Base-by-base conservation (phyloP, 2,113 vertebrate genomes). In the Sebastes schlegelii region DNA sequence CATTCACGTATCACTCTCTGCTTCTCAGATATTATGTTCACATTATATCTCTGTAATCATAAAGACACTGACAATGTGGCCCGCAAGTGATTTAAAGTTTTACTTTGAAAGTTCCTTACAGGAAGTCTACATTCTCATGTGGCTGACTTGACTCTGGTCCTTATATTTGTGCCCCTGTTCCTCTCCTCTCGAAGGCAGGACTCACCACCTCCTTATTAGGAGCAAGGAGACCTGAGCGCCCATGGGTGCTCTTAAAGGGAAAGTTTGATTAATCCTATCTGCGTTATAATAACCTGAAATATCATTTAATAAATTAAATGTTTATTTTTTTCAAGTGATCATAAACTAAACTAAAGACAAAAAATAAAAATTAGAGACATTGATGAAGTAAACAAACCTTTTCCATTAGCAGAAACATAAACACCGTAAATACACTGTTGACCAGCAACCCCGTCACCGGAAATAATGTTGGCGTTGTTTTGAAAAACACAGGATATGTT, bases 191-290 rank as follows among this genome's bases (percentile, higher is more conserved):
- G 71, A 66, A 87, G 88, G 85, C 76, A 62, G 68, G 83, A 54
- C 77, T 80, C 66, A 64, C 43, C 66, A 49, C 82, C 79, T 85
- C 88, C 86, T 87, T 93, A 90, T 92, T 88, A 87, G 90, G 89
- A 83, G 73, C 23, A 88, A 62, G 52, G 60, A 77, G 69, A 80
- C 65, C 42, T n/a, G 65, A 74, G 74, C 13, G 17, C 21, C 70
- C 45, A n/a, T 54, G 42, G 40, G 43, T 51, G 78, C 72, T 77
- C 79, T 88, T 89, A 86, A 89, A 88, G 79, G 69, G 68, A 34
- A 80, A 76, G 78, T 71, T 12, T 74, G 34, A 34, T 34, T 34
- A 34, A 34, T 34, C 34, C 34, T 34, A 34, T 34, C 34, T 34
- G 34, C 34, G 34, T 34, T 34, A 34, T 34, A 34, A 34, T 34